Percentiles rank a stretch among this genome's conserved stretches.
Conservation (phyloP, 2,797 vertebrate species). For the Sebastiscus albofasciatus region DNA sequence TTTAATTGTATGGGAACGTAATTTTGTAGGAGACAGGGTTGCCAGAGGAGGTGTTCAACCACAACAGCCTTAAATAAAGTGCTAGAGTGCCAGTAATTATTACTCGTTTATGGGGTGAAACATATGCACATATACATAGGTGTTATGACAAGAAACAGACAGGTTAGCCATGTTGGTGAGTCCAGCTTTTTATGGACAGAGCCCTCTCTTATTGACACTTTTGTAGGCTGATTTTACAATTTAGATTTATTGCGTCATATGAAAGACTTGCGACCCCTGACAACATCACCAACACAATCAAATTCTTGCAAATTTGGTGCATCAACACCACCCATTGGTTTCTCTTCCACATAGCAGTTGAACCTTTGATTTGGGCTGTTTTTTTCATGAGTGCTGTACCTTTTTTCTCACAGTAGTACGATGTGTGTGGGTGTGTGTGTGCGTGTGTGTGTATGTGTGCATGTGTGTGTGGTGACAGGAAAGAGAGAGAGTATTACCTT, state of each 20-base stretch:
- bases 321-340: background rate
- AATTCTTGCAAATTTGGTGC: background rate
- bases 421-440: background rate
- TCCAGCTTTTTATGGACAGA: background rate
- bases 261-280: background rate
- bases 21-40: background rate
- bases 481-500: slow-evolving; percentile 4
- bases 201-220: background rate
- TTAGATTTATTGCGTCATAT: background rate
- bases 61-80: background rate
- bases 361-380: background rate
- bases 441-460: background rate
- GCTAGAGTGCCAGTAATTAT: background rate
- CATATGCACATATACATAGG: background rate
- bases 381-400: background rate
- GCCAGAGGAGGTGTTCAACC: background rate
- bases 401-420: background rate
- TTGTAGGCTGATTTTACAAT: background rate
- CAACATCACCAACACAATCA: background rate
- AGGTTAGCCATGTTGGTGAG: background rate
- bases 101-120: background rate
- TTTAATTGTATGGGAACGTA: too few relatives aligned
- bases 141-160: background rate
- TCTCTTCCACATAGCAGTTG: background rate
- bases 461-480: background rate